phyloP scores from a whole-genome alignment of 2,888 invertebrate genomes.

The Rhagium mordax region DNA sequence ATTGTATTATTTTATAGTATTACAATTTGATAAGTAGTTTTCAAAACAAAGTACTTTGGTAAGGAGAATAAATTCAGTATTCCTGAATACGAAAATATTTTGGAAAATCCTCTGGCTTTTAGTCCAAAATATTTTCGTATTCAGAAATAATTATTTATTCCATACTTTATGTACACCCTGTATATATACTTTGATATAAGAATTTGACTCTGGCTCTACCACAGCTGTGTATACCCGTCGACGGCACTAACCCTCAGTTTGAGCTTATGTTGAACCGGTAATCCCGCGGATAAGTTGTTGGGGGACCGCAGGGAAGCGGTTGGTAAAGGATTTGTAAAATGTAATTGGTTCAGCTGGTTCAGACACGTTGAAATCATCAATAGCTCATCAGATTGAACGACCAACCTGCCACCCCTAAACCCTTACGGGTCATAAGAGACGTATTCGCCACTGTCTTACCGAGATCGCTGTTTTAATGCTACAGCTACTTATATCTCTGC shows the following conservation, averaged over 20 bases:
- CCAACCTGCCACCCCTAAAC: slow-evolving; percentile 48
- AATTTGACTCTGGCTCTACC: background rate
- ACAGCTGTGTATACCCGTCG: background rate
- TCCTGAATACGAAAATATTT: no score
- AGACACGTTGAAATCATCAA: slow-evolving; percentile 77
- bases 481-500: slow-evolving; percentile 17
- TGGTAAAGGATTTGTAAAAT: slow-evolving; percentile 70
- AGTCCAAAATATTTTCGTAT: no score
- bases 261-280: slow-evolving; percentile 51
- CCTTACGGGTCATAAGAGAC: slow-evolving; percentile 37
- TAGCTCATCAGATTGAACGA: slow-evolving; percentile 72
- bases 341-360: slow-evolving; percentile 79
- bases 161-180: no score
- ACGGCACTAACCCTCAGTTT: background rate
- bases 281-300: slow-evolving; percentile 54
- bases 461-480: background rate
- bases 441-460: slow-evolving; percentile 31
- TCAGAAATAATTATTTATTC: no score
- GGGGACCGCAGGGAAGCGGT: slow-evolving; percentile 53
- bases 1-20: no score
- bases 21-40: no score
- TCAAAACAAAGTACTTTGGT: no score
- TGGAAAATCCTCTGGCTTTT: no score
- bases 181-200: no score
- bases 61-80: no score